Percentiles rank a stretch among this genome's conserved stretches.
Evolutionary conservation across 2,113 vertebrate genomes (phyloP).

Genomic region (Butorides virescens): DNA sequence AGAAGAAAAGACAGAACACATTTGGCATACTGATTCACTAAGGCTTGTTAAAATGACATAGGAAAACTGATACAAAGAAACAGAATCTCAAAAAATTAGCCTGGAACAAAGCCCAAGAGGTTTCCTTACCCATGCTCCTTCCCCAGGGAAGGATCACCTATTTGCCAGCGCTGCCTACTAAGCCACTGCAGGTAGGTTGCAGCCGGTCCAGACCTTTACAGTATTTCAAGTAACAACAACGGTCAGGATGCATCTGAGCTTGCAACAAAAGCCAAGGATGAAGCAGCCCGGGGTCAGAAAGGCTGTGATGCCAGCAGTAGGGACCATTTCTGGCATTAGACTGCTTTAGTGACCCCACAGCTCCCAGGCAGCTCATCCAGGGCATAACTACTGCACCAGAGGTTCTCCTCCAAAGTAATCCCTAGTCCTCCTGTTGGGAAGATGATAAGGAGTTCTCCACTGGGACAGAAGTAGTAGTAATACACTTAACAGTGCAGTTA

Average conservation of each 20-base stretch:
- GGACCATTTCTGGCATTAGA: not conserved
- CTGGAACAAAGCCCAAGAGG: not conserved
- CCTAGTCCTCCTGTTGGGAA: not conserved
- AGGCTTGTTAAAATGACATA: not conserved
- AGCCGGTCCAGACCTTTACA: not conserved
- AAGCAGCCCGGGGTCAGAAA: not conserved
- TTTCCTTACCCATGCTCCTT: not conserved
- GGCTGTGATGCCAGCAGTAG: fast-evolving
- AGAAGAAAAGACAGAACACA: not conserved
- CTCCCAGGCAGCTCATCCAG: not conserved
- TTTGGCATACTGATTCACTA: not conserved
- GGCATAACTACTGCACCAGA: not conserved
- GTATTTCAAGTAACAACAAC: not conserved
- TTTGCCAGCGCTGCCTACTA: not conserved
- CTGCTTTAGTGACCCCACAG: not conserved
- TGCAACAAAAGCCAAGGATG: not conserved
- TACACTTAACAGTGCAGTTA: not conserved
- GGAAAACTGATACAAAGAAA: not conserved
- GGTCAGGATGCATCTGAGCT: not conserved
- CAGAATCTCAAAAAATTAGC: not conserved
- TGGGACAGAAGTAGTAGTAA: not conserved
- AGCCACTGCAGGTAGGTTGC: not conserved
- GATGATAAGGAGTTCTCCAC: not conserved
- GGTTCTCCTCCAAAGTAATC: not conserved
- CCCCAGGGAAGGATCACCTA: not conserved